phyloP scores from a whole-genome alignment of 2,888 invertebrate genomes.

The Microctonus brassicae region DNA sequence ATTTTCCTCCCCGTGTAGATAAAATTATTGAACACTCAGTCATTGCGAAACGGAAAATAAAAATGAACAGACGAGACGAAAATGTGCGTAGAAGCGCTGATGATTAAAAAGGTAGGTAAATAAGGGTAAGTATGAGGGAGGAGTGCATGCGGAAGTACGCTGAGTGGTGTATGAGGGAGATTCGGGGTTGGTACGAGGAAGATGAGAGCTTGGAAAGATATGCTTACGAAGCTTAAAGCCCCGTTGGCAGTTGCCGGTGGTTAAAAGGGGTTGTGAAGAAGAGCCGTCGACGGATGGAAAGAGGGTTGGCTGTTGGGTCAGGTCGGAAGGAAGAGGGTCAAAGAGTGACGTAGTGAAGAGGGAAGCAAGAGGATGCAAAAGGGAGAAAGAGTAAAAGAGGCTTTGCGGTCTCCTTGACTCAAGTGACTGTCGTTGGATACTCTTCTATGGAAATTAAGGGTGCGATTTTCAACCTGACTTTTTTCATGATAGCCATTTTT shows the following conservation, averaged over 20 bases:
- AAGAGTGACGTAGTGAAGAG: conserved; percentile 16
- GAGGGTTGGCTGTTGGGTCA: conserved; percentile 33
- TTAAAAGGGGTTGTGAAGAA: conserved; percentile 41
- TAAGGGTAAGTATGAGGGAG: conserved; percentile 2
- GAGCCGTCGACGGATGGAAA: conserved; percentile 28
- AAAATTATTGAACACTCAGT: background rate
- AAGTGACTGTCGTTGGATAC: conserved; percentile 25
- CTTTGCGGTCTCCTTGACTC: conserved; percentile 39
- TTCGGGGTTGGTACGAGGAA: conserved; percentile 9
- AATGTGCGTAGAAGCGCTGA: conserved; percentile 11
- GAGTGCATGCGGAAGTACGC: conserved; percentile 16
- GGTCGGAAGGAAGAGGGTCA: conserved; percentile 37
- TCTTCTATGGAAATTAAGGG: conserved; percentile 60
- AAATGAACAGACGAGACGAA: conserved; percentile 20
- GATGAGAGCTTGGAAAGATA: conserved; percentile 53
- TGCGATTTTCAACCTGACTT: conserved; percentile 49
- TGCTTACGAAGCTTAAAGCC: conserved; percentile 59
- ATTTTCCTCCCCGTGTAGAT: too few relatives aligned
- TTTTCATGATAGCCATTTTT: conserved; percentile 19
- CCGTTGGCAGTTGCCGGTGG: conserved; percentile 32
- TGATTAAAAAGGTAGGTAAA: conserved; percentile 24
- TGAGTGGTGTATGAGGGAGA: conserved; percentile 17
- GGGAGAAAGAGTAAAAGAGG: conserved; percentile 16
- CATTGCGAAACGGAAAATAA: background rate
- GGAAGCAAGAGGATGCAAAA: background rate